phyloP scores from a whole-genome alignment of 1,140 invertebrate genomes.

The Phymorhynchus buccinoides region DNA sequence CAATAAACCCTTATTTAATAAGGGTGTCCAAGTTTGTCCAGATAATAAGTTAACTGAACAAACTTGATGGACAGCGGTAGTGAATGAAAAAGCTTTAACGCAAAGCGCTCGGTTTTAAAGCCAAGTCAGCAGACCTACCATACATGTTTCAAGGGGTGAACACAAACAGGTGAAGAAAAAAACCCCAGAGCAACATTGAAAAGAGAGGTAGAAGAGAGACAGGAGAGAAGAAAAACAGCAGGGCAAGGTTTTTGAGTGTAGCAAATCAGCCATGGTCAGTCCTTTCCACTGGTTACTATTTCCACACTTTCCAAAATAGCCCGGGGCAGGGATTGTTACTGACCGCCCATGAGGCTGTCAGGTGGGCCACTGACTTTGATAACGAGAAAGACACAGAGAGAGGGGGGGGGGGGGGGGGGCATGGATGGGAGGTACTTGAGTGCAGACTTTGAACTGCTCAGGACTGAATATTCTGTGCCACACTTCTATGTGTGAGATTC shows the following conservation, averaged over 20 bases:
- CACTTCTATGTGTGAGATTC: too few species aligned
- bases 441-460: background rate
- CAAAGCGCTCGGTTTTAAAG: too few species aligned
- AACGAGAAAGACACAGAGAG: background rate
- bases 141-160: too few species aligned
- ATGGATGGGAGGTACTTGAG: background rate
- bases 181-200: background rate
- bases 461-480: too few species aligned
- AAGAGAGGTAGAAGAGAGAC: background rate
- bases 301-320: background rate
- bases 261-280: background rate
- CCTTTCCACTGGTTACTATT: background rate
- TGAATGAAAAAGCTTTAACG: too few species aligned
- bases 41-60: too few species aligned
- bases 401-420: background rate
- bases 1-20: too few species aligned
- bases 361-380: background rate
- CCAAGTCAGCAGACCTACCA: too few species aligned
- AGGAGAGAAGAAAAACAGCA: background rate
- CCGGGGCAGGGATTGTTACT: background rate
- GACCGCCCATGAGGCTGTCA: too few species aligned
- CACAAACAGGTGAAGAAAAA: background rate
- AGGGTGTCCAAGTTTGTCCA: too few species aligned
- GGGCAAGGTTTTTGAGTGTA: background rate
- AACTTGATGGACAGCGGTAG: too few species aligned